phyloP scores from a whole-genome alignment of 1,140 invertebrate species.

The Leptinotarsa texana region DNA sequence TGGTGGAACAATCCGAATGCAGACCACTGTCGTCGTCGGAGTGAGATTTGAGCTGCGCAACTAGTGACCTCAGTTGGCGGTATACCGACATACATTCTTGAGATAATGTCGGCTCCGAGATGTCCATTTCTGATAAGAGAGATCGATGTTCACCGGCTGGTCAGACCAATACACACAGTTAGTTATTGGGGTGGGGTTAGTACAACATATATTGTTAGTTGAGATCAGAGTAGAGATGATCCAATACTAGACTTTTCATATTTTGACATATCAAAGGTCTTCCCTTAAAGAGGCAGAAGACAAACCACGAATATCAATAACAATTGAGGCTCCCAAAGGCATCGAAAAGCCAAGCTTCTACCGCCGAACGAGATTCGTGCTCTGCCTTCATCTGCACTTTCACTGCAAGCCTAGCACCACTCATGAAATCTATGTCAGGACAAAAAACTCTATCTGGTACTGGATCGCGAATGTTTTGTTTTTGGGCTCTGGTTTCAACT shows the following conservation, averaged over 20 bases:
- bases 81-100: slow-evolving; percentile 66
- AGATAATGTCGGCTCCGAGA: slow-evolving; percentile 68
- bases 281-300: no score
- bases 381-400: no score
- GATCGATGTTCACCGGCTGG: slow-evolving; percentile 58
- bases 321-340: no score
- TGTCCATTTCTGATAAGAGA: slow-evolving; percentile 76
- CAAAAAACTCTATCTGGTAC: no score
- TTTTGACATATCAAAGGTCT: no score
- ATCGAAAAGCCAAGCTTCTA: no score
- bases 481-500: no score
- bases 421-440: no score
- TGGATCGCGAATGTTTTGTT: no score
- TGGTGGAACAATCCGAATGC: slow-evolving; percentile 62
- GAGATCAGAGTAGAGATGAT: background rate
- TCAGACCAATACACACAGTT: slow-evolving; percentile 22
- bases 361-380: no score
- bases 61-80: slow-evolving; percentile 69
- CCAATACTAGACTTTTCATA: background rate
- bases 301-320: no score
- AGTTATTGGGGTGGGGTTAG: slow-evolving; percentile 25
- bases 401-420: no score
- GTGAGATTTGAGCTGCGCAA: slow-evolving; percentile 70
- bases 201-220: slow-evolving; percentile 8
- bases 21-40: slow-evolving; percentile 69